Evolutionary conservation across 2,797 vertebrate genomes (phyloP).

Genomic region (Triplophysa bombifrons): DNA sequence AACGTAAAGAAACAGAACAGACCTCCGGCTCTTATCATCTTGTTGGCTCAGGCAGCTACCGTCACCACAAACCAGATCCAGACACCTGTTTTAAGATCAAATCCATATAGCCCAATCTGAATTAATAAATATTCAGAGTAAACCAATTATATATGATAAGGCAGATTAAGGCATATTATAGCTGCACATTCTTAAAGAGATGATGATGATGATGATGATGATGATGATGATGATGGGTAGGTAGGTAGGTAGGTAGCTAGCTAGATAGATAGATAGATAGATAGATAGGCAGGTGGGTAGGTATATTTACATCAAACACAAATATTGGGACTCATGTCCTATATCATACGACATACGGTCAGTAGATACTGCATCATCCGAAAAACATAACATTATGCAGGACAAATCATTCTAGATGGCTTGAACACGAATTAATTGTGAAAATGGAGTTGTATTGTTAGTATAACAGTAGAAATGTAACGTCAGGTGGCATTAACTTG

Average conservation of each 20-base stretch:
- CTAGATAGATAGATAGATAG: no score
- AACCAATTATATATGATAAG: background rate
- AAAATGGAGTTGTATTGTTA: background rate
- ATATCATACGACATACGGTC: no score
- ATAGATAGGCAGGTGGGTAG: no score
- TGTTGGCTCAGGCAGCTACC: background rate
- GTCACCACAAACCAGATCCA: slow-evolving; percentile 6
- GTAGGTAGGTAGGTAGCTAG: no score
- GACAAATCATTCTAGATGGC: no score
- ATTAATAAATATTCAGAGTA: background rate
- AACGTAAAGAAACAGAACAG: background rate
- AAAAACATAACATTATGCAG: no score
- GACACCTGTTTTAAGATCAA: slow-evolving; percentile 9
- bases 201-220: no score
- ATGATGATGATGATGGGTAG: no score
- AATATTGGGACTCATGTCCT: no score
- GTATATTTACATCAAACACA: no score
- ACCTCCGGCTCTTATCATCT: slow-evolving; percentile 45
- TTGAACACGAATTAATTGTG: background rate
- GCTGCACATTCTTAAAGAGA: no score
- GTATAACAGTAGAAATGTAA: background rate
- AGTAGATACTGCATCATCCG: no score
- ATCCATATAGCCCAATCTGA: background rate
- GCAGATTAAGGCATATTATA: background rate
- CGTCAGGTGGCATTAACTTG: background rate